Evolutionary conservation across 2,797 vertebrate species (phyloP), one percentile per base, ranked within the genome.

Genomic region (Mormyrops boulengeri): DNA sequence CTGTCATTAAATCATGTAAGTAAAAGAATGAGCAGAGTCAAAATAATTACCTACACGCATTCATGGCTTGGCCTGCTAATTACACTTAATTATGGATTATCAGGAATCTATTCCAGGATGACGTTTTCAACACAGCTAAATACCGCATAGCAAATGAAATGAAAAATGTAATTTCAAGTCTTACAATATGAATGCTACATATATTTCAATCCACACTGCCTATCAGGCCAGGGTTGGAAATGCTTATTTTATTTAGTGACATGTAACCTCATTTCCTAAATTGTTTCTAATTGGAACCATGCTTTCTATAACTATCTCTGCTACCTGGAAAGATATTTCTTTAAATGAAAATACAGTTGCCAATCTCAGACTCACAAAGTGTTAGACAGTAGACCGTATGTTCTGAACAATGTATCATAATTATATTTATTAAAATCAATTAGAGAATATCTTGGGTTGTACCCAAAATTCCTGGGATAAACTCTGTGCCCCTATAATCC

Each of bases 51-150:
- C 85, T 22, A 87, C 49, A 26, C n/a, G 17, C 52, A 53, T 34
- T 87, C 85, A 87, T 87, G 52, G 85, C 85, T n/a, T 57, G 85
- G 19, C 50, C 85, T 38, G 17, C 30, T 55, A 87, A 87, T 87
- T 87, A 22, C 26, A 53, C 52, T 53, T 87, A 87, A 87, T 87
- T 55, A 55, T 55, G 30, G 85, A 87, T 53, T 55, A 53, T 87
- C 14, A 55, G 49, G 52, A 87, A 87, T 26, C 85, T 87, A 87
- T 87, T 53, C 85, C 52, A 50, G 30, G 26, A 30, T 26, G 49
- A 53, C 30, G 60, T 73, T 69, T 88, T 88, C 41, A 30, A 66
- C 49, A 53, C 44, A 50, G 88, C 19, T 14, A 88, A 53, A 12
- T 34, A 34, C 69, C 5, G 41, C 55, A 88, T 22, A 49, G 41